A percentile compares a stretch with the other conserved stretches of the same genome.
These are phyloP conservation scores for Actinostola sp. DNA, from an alignment of 92 coral and sea anemone species.

Conservation along the genomic window DNA sequence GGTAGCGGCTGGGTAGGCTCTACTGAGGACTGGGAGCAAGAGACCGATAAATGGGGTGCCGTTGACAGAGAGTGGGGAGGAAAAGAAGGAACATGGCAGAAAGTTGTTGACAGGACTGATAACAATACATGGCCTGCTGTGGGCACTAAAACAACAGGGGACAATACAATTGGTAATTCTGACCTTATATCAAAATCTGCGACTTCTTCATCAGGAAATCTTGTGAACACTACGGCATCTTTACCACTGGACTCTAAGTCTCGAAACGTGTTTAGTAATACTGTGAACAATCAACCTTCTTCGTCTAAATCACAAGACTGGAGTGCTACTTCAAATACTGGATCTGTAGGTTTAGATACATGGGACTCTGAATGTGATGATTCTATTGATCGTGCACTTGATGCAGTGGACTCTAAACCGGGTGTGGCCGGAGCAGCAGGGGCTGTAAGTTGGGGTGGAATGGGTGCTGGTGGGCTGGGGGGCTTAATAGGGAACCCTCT, in stretches of 20 bases:
- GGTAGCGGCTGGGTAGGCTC: constrained; percentile 86
- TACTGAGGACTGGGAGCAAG: constrained; percentile 84
- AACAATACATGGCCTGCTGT: constrained; percentile 96
- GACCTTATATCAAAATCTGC: constrained; percentile 3
- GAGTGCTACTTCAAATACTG: constrained; percentile 16
- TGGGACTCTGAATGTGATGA: constrained; percentile 83
- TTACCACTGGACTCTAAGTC: constrained; percentile 24
- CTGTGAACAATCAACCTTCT: neutral
- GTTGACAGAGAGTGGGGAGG: constrained; percentile 93
- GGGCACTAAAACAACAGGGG: constrained; percentile 66
- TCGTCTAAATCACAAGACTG: constrained; percentile 13
- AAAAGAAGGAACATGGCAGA: constrained; percentile 83
- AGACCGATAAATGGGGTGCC: constrained; percentile 89
- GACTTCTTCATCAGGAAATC: constrained; percentile 4
- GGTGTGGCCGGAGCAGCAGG: constrained; percentile 78
- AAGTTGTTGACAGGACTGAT: constrained; percentile 87
- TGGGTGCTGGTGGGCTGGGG: constrained; percentile 82
- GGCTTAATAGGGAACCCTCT: constrained; percentile 75
- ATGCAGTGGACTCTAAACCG: constrained; percentile 75
- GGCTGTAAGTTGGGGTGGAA: constrained; percentile 67
- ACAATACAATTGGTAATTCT: neutral
- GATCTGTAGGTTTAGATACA: constrained; percentile 60
- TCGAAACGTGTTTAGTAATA: constrained; percentile 16
- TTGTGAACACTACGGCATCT: neutral
- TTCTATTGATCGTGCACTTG: constrained; percentile 82